Evolutionary conservation across 2,113 vertebrate genomes (phyloP).

Genomic region (Vulpes vulpes): DNA sequence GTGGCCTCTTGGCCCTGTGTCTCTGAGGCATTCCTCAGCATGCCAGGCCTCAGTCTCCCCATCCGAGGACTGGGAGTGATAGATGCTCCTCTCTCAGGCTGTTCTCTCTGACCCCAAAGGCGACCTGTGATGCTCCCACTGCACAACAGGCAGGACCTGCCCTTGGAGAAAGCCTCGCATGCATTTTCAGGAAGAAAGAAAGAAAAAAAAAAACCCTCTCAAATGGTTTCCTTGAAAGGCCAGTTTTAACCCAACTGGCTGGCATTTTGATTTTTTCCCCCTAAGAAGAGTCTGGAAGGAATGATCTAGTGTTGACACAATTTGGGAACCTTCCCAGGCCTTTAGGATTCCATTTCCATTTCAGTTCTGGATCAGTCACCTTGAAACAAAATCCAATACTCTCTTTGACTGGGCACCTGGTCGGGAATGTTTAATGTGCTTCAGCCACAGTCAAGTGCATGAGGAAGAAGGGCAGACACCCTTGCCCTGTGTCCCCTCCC

Average conservation of each 20-base stretch:
- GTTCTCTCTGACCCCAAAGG: background rate
- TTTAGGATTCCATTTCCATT: background rate
- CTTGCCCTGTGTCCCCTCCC: background rate
- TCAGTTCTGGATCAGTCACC: background rate
- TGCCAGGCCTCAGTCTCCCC: background rate
- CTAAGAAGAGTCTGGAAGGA: background rate
- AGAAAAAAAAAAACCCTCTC: background rate
- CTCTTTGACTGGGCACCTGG: background rate
- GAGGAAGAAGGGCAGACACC: background rate
- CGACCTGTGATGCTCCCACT: background rate
- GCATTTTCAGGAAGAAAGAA: background rate
- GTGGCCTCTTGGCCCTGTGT: background rate
- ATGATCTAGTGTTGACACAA: background rate
- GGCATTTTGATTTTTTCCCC: background rate
- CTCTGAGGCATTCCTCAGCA: background rate
- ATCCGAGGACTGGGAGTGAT: background rate
- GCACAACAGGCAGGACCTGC: background rate
- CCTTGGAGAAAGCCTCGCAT: fast-evolving
- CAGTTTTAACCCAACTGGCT: background rate
- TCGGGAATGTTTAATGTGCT: background rate
- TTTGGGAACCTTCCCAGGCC: background rate
- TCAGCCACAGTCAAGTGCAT: fast-evolving
- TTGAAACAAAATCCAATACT: background rate
- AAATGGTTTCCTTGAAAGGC: background rate
- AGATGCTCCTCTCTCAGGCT: background rate